These are phyloP conservation scores for Caenorhabditis panamensis DNA, from an alignment of 2,888 invertebrate species.

Conservation along the genomic window DNA sequence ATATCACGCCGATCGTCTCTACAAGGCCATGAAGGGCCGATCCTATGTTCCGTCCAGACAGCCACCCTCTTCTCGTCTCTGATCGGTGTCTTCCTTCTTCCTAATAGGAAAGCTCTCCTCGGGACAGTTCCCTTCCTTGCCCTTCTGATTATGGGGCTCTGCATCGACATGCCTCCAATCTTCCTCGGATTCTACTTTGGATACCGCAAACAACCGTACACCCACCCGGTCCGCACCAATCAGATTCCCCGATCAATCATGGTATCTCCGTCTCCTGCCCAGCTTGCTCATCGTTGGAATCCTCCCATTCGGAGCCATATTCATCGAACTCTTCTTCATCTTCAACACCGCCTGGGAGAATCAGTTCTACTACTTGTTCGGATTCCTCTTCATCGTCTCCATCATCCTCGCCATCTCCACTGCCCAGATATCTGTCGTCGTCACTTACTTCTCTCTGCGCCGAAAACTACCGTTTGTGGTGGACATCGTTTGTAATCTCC, in stretches of 20 bases:
- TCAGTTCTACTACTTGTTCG: conserved; percentile 98
- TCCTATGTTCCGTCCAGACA: conserved; percentile 88
- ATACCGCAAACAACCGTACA: conserved; percentile 92
- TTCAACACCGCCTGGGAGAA: conserved; percentile 92
- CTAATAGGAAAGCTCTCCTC: conserved; percentile 98
- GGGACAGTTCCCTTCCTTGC: conserved; percentile 88
- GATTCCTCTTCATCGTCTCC: conserved; percentile 96
- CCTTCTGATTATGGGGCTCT: conserved; percentile 93
- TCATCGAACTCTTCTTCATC: conserved; percentile 97
- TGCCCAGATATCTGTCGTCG: conserved; percentile 96
- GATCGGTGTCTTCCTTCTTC: conserved; percentile 94
- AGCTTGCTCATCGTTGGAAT: conserved; percentile 95
- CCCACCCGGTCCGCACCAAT: conserved; percentile 97
- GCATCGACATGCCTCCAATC: conserved; percentile 94
- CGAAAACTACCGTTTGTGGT: conserved; percentile 99
- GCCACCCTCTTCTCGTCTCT: conserved; percentile 94
- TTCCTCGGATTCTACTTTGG: conserved; percentile 97
- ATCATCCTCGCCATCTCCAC: conserved; percentile 96
- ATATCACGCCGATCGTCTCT: conserved; percentile 85
- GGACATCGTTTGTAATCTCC: conserved; percentile 95
- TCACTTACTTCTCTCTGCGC: conserved; percentile 99
- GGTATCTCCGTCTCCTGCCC: conserved; percentile 85
- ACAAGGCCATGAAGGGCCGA: conserved; percentile 95
- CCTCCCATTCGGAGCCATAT: conserved; percentile 97
- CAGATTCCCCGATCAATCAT: conserved; percentile 98